Conservation (phyloP, 37 sponge, comb jelly and placozoan species). For the Halisarca cf. caerulea region DNA sequence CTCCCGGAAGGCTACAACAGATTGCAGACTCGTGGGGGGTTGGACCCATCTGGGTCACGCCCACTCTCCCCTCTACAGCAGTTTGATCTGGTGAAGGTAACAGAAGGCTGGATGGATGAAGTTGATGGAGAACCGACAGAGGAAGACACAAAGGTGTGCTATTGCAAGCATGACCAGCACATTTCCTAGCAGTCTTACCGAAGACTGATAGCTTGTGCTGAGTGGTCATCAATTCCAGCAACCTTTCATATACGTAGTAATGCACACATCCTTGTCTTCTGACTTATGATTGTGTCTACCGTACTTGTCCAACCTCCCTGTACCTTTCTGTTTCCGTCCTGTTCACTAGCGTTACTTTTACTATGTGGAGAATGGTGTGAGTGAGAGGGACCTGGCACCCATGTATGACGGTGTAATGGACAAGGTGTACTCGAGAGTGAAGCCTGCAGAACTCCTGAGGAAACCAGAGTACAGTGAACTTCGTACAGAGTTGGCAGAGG, state of each 20-base stretch:
- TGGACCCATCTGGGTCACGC: slow-evolving; percentile 58
- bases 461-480: slow-evolving; percentile 63
- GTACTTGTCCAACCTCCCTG: background rate
- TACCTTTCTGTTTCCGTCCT: background rate
- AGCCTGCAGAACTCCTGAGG: slow-evolving; percentile 26
- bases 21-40: slow-evolving; percentile 34
- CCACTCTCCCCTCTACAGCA: slow-evolving; percentile 80
- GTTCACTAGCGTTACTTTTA: slow-evolving; percentile 81
- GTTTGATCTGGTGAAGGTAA: slow-evolving; percentile 30
- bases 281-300: too few relatives aligned
- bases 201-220: background rate
- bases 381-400: slow-evolving; percentile 46
- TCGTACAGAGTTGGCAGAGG: slow-evolving; percentile 52
- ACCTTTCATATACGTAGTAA: too few relatives aligned
- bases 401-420: slow-evolving; percentile 58
- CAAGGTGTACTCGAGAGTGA: slow-evolving; percentile 40
- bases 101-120: slow-evolving; percentile 42
- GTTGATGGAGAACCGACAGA: slow-evolving; percentile 50
- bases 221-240: background rate
- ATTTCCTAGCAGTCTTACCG: too few relatives aligned
- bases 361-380: slow-evolving; percentile 73
- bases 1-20: slow-evolving; percentile 65
- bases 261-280: too few relatives aligned
- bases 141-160: slow-evolving; percentile 68
- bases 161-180: too few relatives aligned